Evolutionary conservation across 2,888 invertebrate genomes (phyloP).

Genomic region (Hesperia comma): DNA sequence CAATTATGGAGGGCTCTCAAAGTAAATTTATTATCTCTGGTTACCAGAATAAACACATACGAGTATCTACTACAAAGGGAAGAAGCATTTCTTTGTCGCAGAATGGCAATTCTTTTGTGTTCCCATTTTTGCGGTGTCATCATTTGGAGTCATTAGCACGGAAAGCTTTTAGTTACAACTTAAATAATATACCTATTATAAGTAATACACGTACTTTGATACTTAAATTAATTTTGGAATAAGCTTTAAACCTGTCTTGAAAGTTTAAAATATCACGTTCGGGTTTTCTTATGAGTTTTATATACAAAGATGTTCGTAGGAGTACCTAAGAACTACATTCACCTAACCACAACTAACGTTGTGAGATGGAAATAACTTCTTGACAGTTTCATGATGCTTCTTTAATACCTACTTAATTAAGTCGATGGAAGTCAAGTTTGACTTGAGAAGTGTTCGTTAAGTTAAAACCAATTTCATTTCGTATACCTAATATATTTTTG

Average conservation of each 20-base stretch:
- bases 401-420: too few relatives aligned
- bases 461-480: not conserved
- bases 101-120: not conserved
- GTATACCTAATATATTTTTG: conserved; percentile 1
- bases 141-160: not conserved
- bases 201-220: not conserved
- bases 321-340: too few relatives aligned
- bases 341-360: too few relatives aligned
- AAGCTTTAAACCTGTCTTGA: too few relatives aligned
- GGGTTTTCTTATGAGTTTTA: too few relatives aligned
- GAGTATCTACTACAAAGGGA: conserved; percentile 12
- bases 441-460: too few relatives aligned
- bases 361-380: too few relatives aligned
- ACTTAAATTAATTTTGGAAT: too few relatives aligned
- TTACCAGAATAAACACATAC: conserved; percentile 16
- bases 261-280: too few relatives aligned
- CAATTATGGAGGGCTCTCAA: conserved; percentile 12
- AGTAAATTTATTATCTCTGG: conserved; percentile 22
- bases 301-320: too few relatives aligned
- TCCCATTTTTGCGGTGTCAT: not conserved
- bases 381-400: too few relatives aligned
- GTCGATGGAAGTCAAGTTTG: too few relatives aligned
- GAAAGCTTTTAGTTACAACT: not conserved
- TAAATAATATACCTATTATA: not conserved
- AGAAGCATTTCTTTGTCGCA: conserved; percentile 2